These are phyloP conservation scores for Euura lappo DNA, from an alignment of 1,140 invertebrate genomes.

Conservation along the genomic window DNA sequence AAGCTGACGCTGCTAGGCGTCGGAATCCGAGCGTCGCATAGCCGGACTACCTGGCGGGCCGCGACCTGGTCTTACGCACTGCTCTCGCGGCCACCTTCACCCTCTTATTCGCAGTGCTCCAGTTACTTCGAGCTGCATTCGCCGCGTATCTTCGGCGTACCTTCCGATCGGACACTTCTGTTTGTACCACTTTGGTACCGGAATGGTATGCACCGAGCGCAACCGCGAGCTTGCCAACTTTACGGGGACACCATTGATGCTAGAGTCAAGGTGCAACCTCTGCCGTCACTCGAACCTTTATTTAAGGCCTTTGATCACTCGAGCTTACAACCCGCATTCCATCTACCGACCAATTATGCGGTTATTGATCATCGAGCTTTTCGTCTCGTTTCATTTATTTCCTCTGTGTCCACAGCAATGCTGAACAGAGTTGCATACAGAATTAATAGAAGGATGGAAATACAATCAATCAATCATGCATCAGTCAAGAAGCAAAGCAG, in stretches of 20 bases:
- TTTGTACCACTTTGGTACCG: constrained; percentile 31
- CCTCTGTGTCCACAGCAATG: too few relatives aligned
- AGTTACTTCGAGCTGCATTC: constrained; percentile 29
- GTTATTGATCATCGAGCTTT: too few relatives aligned
- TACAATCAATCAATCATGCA: too few relatives aligned
- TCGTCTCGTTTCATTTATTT: too few relatives aligned
- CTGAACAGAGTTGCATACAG: too few relatives aligned
- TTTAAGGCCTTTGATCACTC: too few relatives aligned
- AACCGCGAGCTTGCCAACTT: constrained; percentile 1
- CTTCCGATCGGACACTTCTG: constrained; percentile 38
- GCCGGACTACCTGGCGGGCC: constrained; percentile 33
- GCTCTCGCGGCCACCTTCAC: constrained; percentile 22
- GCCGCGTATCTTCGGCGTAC: constrained; percentile 31
- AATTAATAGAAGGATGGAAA: too few relatives aligned
- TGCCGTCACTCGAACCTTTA: neutral
- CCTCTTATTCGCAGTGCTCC: constrained; percentile 24
- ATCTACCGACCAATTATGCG: too few relatives aligned
- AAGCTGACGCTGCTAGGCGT: constrained; percentile 39
- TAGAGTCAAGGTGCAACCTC: neutral
- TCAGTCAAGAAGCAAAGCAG: too few relatives aligned
- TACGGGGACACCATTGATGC: constrained; percentile 11
- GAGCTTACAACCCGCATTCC: too few relatives aligned
- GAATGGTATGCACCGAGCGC: constrained; percentile 5
- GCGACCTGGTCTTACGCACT: constrained; percentile 9
- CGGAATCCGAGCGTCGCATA: constrained; percentile 42